phyloP scores from a whole-genome alignment of 2,797 vertebrate genomes.

The Pyrocephalus nanus region DNA sequence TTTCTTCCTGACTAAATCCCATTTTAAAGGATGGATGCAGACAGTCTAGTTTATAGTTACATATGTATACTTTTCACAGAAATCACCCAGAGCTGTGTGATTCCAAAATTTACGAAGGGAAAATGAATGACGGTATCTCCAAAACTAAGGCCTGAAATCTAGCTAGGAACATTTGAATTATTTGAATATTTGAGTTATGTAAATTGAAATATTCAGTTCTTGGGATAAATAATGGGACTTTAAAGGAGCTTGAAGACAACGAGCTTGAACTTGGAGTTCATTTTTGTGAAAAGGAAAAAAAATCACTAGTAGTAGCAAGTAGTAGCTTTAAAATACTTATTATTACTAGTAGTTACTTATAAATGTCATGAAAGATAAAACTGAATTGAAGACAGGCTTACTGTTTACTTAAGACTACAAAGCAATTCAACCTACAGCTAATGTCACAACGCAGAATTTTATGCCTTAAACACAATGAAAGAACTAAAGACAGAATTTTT shows the following conservation, averaged over 20 bases:
- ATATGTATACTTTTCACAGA: background rate
- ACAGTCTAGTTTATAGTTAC: background rate
- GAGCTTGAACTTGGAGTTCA: background rate
- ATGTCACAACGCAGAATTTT: background rate
- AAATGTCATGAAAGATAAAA: background rate
- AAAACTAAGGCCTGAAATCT: background rate
- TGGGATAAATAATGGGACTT: background rate
- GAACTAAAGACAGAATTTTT: background rate
- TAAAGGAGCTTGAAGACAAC: background rate
- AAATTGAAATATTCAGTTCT: background rate
- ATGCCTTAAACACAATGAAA: background rate
- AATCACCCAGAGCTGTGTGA: background rate
- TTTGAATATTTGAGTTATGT: background rate
- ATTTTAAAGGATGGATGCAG: background rate
- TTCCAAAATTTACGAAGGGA: background rate
- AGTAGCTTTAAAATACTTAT: background rate
- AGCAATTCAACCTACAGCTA: background rate
- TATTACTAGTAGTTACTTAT: background rate
- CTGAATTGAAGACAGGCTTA: background rate
- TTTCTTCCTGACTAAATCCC: background rate
- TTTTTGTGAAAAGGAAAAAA: background rate
- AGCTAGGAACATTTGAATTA: background rate
- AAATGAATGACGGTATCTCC: background rate
- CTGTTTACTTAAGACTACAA: background rate
- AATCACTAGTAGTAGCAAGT: background rate